These are phyloP conservation scores for Pampusana beccarii DNA, from an alignment of 2,113 vertebrate genomes.

Conservation along the genomic window DNA sequence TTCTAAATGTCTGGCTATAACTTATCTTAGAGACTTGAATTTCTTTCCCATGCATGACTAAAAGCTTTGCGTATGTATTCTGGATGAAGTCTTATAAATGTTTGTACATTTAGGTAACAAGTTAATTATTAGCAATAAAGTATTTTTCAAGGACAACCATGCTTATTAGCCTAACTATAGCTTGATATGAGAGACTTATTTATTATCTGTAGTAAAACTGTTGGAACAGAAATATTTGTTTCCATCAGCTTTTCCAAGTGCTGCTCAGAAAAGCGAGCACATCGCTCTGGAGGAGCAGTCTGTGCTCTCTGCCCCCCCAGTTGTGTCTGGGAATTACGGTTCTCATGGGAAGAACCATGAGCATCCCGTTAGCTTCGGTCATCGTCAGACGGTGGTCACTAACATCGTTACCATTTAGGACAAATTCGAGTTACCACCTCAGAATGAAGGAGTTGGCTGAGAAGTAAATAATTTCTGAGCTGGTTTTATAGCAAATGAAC, in stretches of 20 bases:
- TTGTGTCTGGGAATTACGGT: not conserved
- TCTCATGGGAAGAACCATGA: not conserved
- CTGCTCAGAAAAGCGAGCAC: not conserved
- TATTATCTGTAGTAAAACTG: not conserved
- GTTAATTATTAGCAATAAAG: not conserved
- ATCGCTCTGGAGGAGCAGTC: not conserved
- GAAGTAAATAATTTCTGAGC: not conserved
- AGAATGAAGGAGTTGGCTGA: not conserved
- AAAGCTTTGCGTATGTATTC: not conserved
- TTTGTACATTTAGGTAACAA: not conserved
- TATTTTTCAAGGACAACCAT: not conserved
- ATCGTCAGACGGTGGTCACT: fast-evolving
- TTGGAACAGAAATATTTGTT: not conserved
- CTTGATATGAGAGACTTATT: not conserved
- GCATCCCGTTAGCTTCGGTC: not conserved
- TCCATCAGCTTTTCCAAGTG: not conserved
- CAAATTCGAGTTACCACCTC: not conserved
- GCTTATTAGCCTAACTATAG: not conserved
- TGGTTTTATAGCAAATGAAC: not conserved
- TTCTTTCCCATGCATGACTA: not conserved
- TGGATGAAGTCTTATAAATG: not conserved
- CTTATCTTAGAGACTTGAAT: not conserved
- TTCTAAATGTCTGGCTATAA: not conserved
- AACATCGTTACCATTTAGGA: not conserved
- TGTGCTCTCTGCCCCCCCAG: not conserved